Percentiles rank a stretch among this genome's conserved stretches.
Evolutionary conservation across 1,140 invertebrate species (phyloP).

Genomic region (Drosophila subpulchrella): DNA sequence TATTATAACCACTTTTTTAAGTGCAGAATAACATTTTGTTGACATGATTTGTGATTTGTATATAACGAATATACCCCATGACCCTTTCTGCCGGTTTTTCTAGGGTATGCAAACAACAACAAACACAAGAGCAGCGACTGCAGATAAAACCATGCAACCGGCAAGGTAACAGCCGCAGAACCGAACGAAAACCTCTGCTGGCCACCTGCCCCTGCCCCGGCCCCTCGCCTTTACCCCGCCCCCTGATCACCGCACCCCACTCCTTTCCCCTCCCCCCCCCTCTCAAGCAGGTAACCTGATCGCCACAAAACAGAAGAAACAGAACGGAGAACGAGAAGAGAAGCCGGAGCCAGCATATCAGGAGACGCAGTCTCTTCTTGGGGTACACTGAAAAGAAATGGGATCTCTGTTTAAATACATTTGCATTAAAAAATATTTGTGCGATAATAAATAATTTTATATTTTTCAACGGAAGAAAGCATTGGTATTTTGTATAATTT

Average conservation of each 20-base stretch:
- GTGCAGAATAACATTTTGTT: not conserved
- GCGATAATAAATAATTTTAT: no score
- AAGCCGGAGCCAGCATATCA: conserved; percentile 63
- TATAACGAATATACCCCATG: not conserved
- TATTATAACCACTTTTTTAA: no score
- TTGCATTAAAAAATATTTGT: not conserved
- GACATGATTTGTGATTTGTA: not conserved
- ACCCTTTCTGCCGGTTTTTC: conserved; percentile 7
- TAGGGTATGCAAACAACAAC: conserved; percentile 41
- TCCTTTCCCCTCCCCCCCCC: not conserved
- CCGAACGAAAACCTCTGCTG: conserved; percentile 42
- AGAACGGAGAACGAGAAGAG: conserved; percentile 26
- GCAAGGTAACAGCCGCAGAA: conserved; percentile 51
- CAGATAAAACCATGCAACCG: conserved; percentile 72
- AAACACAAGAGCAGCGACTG: conserved; percentile 32
- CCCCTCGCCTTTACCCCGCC: not conserved
- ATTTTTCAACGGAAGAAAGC: no score
- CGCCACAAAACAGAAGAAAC: conserved; percentile 52
- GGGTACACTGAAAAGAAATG: conserved; percentile 1
- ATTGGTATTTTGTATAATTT: no score
- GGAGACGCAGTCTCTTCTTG: conserved; percentile 41
- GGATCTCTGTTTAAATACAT: not conserved
- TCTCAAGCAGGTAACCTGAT: conserved; percentile 66
- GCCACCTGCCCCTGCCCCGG: conserved; percentile 57
- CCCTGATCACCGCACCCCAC: not conserved